A percentile compares a stretch with the other conserved stretches of the same genome.
Conservation (phyloP, 2,797 vertebrate genomes). For the Apogon hyalosoma region DNA sequence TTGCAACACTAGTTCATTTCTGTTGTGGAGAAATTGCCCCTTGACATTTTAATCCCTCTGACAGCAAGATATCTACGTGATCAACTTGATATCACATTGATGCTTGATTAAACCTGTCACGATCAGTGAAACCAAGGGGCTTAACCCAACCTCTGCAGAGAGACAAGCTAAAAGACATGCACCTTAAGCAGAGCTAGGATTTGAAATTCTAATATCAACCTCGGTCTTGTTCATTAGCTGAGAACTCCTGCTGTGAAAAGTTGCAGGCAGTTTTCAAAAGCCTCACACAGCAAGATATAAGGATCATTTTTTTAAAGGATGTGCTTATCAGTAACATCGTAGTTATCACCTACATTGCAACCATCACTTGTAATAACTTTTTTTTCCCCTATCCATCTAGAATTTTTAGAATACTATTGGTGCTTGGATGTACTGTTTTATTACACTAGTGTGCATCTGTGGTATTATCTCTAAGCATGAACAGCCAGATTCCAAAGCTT, state of each 20-base stretch:
- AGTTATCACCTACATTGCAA: slow-evolving; percentile 17
- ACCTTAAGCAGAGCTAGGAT: slow-evolving; percentile 37
- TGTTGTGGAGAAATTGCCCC: neutral
- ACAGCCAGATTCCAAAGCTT: slow-evolving; percentile 35
- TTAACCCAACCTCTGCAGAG: slow-evolving; percentile 22
- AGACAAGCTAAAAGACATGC: slow-evolving; percentile 26
- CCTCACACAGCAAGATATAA: slow-evolving; percentile 14
- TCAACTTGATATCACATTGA: slow-evolving; percentile 23
- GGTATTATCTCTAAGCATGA: slow-evolving; percentile 31
- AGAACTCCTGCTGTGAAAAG: slow-evolving; percentile 47
- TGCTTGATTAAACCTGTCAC: slow-evolving; percentile 48
- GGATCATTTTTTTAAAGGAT: slow-evolving; percentile 18
- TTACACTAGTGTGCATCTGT: slow-evolving; percentile 7
- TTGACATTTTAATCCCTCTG: slow-evolving; percentile 9
- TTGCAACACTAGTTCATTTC: neutral
- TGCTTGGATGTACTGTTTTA: slow-evolving; percentile 3
- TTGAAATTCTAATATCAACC: slow-evolving; percentile 67
- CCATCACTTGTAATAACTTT: neutral
- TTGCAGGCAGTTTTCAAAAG: slow-evolving; percentile 42
- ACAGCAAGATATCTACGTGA: slow-evolving; percentile 9
- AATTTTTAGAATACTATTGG: slow-evolving; percentile 1
- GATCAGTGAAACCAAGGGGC: slow-evolving; percentile 35
- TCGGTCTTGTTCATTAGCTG: slow-evolving; percentile 58
- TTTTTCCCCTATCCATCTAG: neutral
- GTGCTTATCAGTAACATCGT: slow-evolving; percentile 37